phyloP scores from a whole-genome alignment of 2,113 vertebrate species.

The Grus americana region DNA sequence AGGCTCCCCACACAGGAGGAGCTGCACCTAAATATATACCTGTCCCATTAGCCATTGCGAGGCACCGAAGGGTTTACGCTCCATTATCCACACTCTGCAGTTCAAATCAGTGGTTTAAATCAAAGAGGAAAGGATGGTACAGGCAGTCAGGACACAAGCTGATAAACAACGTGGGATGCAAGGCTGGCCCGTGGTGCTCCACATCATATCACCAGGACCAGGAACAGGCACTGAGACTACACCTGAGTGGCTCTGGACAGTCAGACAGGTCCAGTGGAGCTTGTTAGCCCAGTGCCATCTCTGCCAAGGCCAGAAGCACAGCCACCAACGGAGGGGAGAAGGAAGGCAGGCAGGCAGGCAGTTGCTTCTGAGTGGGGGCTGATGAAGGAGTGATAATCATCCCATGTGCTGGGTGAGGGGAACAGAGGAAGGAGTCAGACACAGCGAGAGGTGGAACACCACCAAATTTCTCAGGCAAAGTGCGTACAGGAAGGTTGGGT shows the following conservation, averaged over 20 bases:
- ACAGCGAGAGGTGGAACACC: not conserved
- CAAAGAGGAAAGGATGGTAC: not conserved
- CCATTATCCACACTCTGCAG: rapidly evolving
- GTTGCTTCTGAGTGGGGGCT: not conserved
- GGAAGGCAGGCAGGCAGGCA: not conserved
- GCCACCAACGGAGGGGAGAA: not conserved
- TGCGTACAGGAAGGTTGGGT: conserved; percentile 1
- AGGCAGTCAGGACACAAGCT: not conserved
- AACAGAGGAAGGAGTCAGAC: not conserved
- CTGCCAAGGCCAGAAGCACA: not conserved
- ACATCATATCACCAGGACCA: rapidly evolving
- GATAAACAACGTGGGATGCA: rapidly evolving
- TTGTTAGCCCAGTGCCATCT: not conserved
- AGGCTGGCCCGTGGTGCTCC: not conserved
- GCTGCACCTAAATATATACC: not conserved
- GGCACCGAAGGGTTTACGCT: not conserved
- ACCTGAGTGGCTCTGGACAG: not conserved
- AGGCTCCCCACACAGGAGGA: not conserved
- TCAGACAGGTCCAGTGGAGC: rapidly evolving
- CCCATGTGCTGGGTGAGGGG: not conserved
- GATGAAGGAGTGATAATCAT: not conserved
- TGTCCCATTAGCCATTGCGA: not conserved
- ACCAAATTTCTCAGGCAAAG: not conserved
- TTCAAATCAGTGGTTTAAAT: not conserved
- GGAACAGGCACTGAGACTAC: not conserved